Evolutionary conservation across 1,140 invertebrate genomes (phyloP), one percentile per base, ranked within the genome.

Genomic region (Formica selysi): DNA sequence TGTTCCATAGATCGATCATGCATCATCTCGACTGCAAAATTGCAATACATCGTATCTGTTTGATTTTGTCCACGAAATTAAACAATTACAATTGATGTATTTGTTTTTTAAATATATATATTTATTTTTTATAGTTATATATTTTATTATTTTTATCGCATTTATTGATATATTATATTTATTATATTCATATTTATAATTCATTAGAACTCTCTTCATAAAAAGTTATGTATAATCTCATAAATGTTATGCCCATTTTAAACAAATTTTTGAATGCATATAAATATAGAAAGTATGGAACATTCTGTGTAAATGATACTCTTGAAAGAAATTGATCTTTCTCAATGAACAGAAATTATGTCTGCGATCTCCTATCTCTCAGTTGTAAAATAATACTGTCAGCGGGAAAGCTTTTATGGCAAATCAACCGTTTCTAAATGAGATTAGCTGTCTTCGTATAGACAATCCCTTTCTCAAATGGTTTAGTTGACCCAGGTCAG

Each of bases 401-500:
- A 22, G 7, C 16, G 7, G 19, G 2, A 36, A 48, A 13, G 2
- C 41, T 48, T 51, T 29, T 44, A 7, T 22, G 11, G 7, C 26
- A 2, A 7, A 7, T 32, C 61, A 26, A 2, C 5, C 36, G 26
- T 78, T 26, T 76, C 16, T 19, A 54, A 51, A 68, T 26, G n/a
- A 54, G n/a, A 65, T 79, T 54, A 68, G 32, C 11, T 61, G 73
- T 51, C 44, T 79, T 68, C 32, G 6, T 11, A 29, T 22, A 16
- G 10, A 26, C 10, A 10, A 10, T 29, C 19, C 36, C 10, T 64
- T 73, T 41, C 41, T 48, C 16, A 19, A 59, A 36, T 26, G 22
- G 13, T 36, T 32, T n/a, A 26, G 41, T 89, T 89, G 87, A 71
- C 71, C 57, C 19, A 89, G 88, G 88, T 89, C 87, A 54, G 16